Base-by-base conservation (phyloP, 1,140 invertebrate genomes). In the Pemphigus obesinymphae region DNA sequence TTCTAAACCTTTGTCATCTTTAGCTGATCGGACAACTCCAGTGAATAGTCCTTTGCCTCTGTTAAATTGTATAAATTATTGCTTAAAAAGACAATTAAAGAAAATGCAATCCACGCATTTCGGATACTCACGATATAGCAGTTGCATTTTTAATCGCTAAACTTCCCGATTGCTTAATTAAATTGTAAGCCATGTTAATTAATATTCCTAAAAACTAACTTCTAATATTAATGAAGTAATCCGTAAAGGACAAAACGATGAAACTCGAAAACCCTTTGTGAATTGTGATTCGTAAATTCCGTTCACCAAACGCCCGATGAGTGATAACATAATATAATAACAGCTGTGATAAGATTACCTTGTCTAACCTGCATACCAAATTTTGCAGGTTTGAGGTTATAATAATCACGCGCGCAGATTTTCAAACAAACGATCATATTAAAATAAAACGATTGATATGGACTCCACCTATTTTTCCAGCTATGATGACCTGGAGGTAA, bases 401-500 rank as follows among this genome's bases (percentile, higher is more conserved):
- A 63, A 50, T 23, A 48, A 48, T 37, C 66, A 50, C 45, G 80
- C 43, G 43, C 80, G 63, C 48, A 34, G 34, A 66, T 53, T 50
- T 70, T 80, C 29, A 50, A 82, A 53, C 15, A 15, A 63, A 68
- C 58, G 20, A 29, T 29, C 26, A 0, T 26, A 82, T 2, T 0
- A 82, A 43, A 1, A 15, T 13, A 40, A 50, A 26, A 7, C 23
- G 5, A 34, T 17, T n/a, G 73, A n/a, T 31, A 37, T 17, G 29
- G 73, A 76, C 1, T 4, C 45, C 13, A 20, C 23, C 2, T 80
- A 80, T 31, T 80, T 80, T 17, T 29, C 53, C 15, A 63, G 75
- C 13, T 80, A 80, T n/a, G 55, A 61, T 0, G 75, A 80, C 1
- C 37, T 80, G 17, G 75, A 80, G 37, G 75, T 80, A 63, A 43